Conservation (phyloP, 1,140 invertebrate species). For the Tetraneura akinire region DNA sequence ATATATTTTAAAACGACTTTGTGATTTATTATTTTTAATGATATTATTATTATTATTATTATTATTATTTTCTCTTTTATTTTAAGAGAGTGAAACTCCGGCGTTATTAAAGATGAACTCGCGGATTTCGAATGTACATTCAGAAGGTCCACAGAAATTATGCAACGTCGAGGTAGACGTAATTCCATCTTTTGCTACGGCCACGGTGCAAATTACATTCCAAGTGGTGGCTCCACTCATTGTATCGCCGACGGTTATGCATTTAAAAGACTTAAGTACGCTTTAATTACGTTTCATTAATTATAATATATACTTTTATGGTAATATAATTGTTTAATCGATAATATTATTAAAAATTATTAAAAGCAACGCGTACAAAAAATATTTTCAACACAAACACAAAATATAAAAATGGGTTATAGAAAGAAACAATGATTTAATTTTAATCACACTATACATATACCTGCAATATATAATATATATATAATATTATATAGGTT, state of each 20-base stretch:
- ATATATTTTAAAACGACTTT: not conserved
- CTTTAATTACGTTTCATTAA: not conserved
- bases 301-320: not conserved
- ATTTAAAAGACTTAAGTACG: slow-evolving; percentile 39
- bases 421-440: too few species aligned
- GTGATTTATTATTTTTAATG: not conserved
- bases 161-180: slow-evolving; percentile 33
- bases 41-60: not conserved
- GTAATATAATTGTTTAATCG: not conserved
- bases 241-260: not conserved
- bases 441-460: too few species aligned
- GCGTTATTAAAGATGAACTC: slow-evolving; percentile 18
- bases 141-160: not conserved
- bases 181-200: not conserved
- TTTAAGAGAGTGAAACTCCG: slow-evolving; percentile 9
- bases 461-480: too few species aligned
- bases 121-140: not conserved
- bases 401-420: too few species aligned
- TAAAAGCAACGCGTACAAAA: too few species aligned
- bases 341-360: not conserved
- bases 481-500: too few species aligned
- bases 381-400: too few species aligned
- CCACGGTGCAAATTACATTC: slow-evolving; percentile 3
- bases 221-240: not conserved
- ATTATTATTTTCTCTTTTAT: not conserved